Base-by-base conservation (phyloP, 1,140 invertebrate genomes). In the Papilio machaon region DNA sequence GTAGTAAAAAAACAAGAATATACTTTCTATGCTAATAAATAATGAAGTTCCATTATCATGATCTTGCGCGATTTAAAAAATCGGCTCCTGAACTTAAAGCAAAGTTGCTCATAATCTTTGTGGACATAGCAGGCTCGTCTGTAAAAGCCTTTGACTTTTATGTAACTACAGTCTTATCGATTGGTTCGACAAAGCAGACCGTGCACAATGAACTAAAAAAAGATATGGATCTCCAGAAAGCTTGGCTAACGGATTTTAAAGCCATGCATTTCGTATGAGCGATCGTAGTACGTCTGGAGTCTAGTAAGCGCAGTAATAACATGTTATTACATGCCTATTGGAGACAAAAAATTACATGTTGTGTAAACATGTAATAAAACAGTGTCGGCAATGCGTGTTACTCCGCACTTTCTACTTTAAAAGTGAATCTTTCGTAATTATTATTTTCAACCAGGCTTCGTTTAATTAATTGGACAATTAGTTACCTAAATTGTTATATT, bases 101-200 rank as follows among this genome's bases (percentile, higher is more conserved):
- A 75, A 80, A 76, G 54, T 35, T 15, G 58, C 47, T 76, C 58
- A 82, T 76, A 84, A 81, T 80, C 81, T 70, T 76, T 84, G 81
- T 84, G 60, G 23, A 64, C 23, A 30, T 19, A 58, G 5, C 11
- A 64, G 8, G 5, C 60, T 5, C 3, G 54, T 58, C 54, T 17
- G 2, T 58, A 8, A 15, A 58, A 60, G 23, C 5, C 58, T 60
- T 49, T 49, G 47, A 6, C 6, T 19, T 60, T 60, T 60, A 19
- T 19, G n/a, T 60, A 19, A 23, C 58, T 35, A 6, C 13, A 35
- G 5, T 13, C 64, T 4, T 38, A 70, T 70, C 60, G 23, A 64
- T 64, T 64, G 4, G 13, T 38, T 13, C 35, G 64, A 35, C 13
- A 35, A 70, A 38, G 23, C 30, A 35, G 11, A 11, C 64, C 64